Percentiles rank a stretch among this genome's conserved stretches.
Conservation (phyloP, 2,797 vertebrate species). For the Echiichthys vipera region DNA sequence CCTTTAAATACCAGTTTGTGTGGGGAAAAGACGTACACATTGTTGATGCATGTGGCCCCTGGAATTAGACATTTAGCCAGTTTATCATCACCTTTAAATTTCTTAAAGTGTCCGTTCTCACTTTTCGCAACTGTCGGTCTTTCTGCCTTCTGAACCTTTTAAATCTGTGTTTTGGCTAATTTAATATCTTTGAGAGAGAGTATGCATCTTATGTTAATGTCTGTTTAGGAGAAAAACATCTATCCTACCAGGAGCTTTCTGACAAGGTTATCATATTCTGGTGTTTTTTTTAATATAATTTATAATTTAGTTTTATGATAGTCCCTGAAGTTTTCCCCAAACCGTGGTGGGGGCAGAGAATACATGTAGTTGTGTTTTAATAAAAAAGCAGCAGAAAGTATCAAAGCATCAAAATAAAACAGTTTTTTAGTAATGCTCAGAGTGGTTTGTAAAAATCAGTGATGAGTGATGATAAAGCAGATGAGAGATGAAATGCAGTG, state of each 20-base stretch:
- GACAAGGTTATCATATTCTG: background rate
- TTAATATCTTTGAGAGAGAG: background rate
- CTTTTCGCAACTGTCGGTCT: background rate
- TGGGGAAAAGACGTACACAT: too few species aligned
- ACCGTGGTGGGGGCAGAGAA: background rate
- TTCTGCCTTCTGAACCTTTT: background rate
- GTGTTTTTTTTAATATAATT: background rate
- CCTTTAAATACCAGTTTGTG: too few species aligned
- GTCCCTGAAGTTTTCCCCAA: background rate
- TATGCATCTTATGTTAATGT: background rate
- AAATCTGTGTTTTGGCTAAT: too few species aligned
- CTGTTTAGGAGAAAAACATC: background rate
- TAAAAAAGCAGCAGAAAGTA: too few species aligned
- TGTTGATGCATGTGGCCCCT: too few species aligned
- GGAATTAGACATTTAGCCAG: background rate
- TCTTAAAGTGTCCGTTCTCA: background rate
- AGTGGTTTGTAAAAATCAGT: conserved; percentile 10
- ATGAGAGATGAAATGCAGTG: conserved; percentile 13
- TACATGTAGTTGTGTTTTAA: background rate
- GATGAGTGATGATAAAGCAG: conserved; percentile 13
- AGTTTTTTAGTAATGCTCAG: conserved; percentile 1
- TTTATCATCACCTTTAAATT: background rate
- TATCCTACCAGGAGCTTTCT: background rate
- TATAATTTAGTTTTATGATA: background rate
- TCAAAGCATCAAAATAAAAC: conserved; percentile 13